Evolutionary conservation across 2,113 vertebrate genomes (phyloP).

Genomic region (Trochalopteron elliotii): DNA sequence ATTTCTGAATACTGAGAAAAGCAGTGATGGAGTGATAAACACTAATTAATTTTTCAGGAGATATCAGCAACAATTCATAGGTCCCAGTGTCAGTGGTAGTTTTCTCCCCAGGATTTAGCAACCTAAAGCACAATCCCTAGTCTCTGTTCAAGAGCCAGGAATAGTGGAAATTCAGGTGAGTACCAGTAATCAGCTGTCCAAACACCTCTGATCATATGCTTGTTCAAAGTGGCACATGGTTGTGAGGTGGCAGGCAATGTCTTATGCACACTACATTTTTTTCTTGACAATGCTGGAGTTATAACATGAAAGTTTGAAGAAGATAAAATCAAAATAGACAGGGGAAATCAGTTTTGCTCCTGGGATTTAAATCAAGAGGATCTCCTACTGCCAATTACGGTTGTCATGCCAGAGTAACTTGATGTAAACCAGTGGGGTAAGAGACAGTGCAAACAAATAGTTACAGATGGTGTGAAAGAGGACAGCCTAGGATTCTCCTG

Average conservation of each 20-base stretch:
- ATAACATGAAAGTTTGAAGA: neutral
- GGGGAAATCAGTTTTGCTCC: neutral
- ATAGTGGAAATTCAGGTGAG: neutral
- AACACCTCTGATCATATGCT: neutral
- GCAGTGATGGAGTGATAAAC: neutral
- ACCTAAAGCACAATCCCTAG: neutral
- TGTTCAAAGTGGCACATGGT: neutral
- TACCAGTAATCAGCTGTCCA: neutral
- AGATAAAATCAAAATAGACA: neutral
- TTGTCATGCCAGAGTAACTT: neutral
- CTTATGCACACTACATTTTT: neutral
- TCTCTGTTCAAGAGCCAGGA: neutral
- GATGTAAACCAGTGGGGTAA: neutral
- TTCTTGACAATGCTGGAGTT: neutral
- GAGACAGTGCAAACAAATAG: neutral
- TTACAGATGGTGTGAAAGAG: neutral
- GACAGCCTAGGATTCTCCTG: neutral
- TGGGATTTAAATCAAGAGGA: neutral
- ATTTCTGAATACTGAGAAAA: neutral
- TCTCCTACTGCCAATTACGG: fast-evolving
- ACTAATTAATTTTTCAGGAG: neutral
- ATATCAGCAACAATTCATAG: neutral
- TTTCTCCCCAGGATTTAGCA: neutral
- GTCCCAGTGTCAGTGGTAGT: fast-evolving
- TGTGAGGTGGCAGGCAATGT: neutral